Evolutionary conservation across 2,888 invertebrate species (phyloP).

Genomic region (Parnassius smintheus): DNA sequence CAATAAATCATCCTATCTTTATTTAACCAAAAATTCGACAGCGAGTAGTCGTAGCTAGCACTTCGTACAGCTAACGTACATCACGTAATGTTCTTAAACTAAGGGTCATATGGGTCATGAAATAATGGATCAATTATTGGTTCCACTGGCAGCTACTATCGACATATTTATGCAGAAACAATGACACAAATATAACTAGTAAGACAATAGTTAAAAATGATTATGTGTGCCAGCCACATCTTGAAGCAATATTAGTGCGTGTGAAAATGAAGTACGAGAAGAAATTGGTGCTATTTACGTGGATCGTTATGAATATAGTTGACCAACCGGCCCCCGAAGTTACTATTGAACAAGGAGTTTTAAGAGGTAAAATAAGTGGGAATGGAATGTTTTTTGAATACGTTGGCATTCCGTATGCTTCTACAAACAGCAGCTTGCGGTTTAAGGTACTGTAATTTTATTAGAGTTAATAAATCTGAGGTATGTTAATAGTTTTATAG

Average conservation of each 20-base stretch:
- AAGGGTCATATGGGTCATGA: too few species aligned
- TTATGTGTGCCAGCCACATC: not conserved
- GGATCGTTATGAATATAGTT: constrained; percentile 62
- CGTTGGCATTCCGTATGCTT: constrained; percentile 68
- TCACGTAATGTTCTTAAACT: too few species aligned
- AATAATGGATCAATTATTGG: too few species aligned
- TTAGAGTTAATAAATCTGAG: too few species aligned
- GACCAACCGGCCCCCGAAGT: constrained; percentile 70
- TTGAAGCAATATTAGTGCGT: not conserved
- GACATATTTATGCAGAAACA: too few species aligned
- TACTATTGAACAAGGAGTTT: constrained; percentile 59
- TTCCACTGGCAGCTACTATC: too few species aligned
- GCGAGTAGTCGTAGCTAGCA: too few species aligned
- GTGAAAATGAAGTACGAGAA: constrained; percentile 52
- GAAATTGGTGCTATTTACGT: constrained; percentile 56
- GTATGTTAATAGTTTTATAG: too few species aligned
- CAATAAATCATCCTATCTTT: too few species aligned
- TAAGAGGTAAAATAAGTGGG: constrained; percentile 60
- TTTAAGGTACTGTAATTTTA: constrained; percentile 52
- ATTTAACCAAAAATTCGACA: too few species aligned
- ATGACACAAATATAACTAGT: too few species aligned
- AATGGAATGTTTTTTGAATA: constrained; percentile 69
- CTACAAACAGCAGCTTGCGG: constrained; percentile 52
- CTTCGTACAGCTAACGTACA: too few species aligned
- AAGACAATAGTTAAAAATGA: not conserved